phyloP scores from a whole-genome alignment of 2,797 vertebrate genomes.

The Microhierax caerulescens region DNA sequence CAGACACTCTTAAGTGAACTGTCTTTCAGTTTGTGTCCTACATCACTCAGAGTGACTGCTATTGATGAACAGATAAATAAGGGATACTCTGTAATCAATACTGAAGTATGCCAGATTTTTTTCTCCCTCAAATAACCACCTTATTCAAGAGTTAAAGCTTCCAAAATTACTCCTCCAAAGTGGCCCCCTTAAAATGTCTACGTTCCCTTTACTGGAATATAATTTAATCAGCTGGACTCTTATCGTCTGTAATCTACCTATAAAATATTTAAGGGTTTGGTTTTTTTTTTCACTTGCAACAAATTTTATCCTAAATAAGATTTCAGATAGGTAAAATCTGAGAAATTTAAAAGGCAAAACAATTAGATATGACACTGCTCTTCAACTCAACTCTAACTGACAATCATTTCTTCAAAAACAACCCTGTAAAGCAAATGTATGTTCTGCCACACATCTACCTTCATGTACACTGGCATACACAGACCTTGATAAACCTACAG shows the following conservation, averaged over 20 bases:
- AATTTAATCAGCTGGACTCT: constrained; percentile 8
- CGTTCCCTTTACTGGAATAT: constrained; percentile 14
- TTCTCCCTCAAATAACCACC: background rate
- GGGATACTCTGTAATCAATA: background rate
- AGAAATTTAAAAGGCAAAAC: background rate
- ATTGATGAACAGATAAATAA: background rate
- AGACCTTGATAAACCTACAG: background rate
- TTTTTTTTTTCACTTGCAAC: constrained; percentile 15
- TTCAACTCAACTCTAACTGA: background rate
- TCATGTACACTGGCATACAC: background rate
- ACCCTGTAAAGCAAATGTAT: background rate
- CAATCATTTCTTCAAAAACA: background rate
- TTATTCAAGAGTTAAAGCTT: background rate
- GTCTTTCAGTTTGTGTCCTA: background rate
- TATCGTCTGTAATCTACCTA: background rate
- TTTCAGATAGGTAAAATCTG: background rate
- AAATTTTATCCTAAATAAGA: constrained; percentile 2
- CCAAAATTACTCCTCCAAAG: background rate
- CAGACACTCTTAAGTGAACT: background rate
- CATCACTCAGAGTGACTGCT: background rate
- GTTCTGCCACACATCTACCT: background rate
- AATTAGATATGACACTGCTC: background rate
- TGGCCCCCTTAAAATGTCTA: background rate
- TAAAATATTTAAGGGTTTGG: background rate
- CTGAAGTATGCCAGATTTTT: background rate